phyloP scores from a whole-genome alignment of 2,888 invertebrate genomes.

The Trilocha varians region DNA sequence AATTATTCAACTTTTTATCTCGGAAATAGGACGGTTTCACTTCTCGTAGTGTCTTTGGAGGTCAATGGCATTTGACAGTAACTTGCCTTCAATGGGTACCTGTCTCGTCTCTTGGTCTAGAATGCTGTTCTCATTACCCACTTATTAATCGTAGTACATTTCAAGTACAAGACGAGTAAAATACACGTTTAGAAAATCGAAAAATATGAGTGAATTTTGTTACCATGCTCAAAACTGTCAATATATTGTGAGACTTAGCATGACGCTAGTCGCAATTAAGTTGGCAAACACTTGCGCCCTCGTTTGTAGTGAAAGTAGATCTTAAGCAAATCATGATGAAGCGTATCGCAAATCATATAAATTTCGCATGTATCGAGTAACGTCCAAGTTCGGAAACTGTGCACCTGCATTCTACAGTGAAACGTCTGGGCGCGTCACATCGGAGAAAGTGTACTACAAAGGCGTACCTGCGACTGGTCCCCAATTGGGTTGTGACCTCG shows the following conservation, averaged over 20 bases:
- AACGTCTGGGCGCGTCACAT: slow-evolving; percentile 58
- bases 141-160: slow-evolving; percentile 2
- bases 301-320: slow-evolving; percentile 36
- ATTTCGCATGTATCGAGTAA: slow-evolving; percentile 28
- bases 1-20: background rate
- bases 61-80: slow-evolving; percentile 40
- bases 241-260: background rate
- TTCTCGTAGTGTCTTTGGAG: slow-evolving; percentile 28
- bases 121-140: slow-evolving; percentile 45
- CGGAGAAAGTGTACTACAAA: slow-evolving; percentile 69
- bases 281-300: slow-evolving; percentile 21
- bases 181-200: no score
- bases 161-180: background rate
- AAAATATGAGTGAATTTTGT: no score
- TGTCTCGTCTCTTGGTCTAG: slow-evolving; percentile 31
- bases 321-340: slow-evolving; percentile 32
- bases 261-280: slow-evolving; percentile 15
- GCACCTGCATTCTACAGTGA: slow-evolving; percentile 40
- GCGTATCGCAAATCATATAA: slow-evolving; percentile 26
- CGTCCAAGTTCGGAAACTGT: slow-evolving; percentile 20
- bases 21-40: slow-evolving; percentile 1
- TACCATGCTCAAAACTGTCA: background rate
- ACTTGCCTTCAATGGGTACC: slow-evolving; percentile 32
- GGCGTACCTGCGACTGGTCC: slow-evolving; percentile 58
- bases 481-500: slow-evolving; percentile 68